Conservation (phyloP, 2,797 vertebrate genomes). For the Anabacerthia variegaticeps region DNA sequence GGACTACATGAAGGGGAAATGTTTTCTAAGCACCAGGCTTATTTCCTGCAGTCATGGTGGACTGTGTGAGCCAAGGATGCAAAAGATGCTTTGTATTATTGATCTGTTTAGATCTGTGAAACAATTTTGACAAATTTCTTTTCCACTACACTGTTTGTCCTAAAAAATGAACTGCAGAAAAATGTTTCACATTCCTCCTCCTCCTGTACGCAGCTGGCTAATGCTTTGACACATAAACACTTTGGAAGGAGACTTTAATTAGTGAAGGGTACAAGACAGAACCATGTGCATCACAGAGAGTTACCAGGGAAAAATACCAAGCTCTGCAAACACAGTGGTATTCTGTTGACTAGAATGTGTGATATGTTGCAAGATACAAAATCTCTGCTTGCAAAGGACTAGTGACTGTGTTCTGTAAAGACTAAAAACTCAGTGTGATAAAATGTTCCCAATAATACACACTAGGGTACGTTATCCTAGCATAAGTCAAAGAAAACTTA, state of each 20-base stretch:
- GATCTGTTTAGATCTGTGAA: not conserved
- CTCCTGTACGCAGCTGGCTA: not conserved
- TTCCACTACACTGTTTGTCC: not conserved
- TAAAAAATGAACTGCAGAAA: not conserved
- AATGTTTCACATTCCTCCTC: fast-evolving
- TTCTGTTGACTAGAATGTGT: not conserved
- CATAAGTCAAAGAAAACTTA: not conserved
- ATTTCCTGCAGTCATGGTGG: not conserved
- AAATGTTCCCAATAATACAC: not conserved
- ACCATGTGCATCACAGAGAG: not conserved
- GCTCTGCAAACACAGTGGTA: not conserved
- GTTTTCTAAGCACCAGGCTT: constrained; percentile 39
- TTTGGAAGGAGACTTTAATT: not conserved
- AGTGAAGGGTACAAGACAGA: not conserved
- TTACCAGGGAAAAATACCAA: not conserved
- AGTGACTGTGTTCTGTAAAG: not conserved
- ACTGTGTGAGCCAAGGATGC: constrained; percentile 36
- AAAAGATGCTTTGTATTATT: not conserved
- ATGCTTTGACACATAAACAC: not conserved
- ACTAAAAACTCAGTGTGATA: not conserved
- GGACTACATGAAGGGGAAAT: constrained; percentile 45
- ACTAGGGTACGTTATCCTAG: not conserved
- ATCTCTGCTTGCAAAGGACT: not conserved
- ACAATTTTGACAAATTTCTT: not conserved
- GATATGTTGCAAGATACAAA: not conserved